Conservation (phyloP, 1,140 invertebrate species). For the Leptinotarsa undecemlineata region DNA sequence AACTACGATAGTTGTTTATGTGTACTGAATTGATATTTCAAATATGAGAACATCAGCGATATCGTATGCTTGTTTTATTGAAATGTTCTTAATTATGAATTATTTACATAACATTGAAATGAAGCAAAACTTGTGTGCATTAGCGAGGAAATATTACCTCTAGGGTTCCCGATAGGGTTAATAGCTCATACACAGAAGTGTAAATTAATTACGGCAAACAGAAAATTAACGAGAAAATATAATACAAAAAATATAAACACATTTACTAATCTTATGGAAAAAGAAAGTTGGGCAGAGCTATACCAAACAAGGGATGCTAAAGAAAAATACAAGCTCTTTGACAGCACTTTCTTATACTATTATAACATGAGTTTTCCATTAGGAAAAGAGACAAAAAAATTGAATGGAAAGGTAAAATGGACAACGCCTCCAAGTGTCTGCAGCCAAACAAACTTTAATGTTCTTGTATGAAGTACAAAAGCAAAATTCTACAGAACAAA, state of each 20-base stretch:
- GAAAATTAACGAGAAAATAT: neutral
- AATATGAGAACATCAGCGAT: too few relatives aligned
- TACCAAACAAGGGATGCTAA: too few relatives aligned
- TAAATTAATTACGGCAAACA: neutral
- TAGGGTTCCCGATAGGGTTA: neutral
- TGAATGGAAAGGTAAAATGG: neutral
- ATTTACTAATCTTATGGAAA: neutral
- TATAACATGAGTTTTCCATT: neutral
- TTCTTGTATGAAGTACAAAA: neutral
- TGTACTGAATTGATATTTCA: too few relatives aligned
- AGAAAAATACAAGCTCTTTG: too few relatives aligned
- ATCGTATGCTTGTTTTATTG: too few relatives aligned
- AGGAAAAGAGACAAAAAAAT: neutral
- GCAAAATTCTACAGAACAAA: neutral
- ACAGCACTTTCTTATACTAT: neutral
- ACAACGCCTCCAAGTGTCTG: neutral
- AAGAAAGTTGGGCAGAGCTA: neutral
- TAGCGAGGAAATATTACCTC: too few relatives aligned
- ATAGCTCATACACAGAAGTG: neutral
- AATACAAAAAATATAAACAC: neutral
- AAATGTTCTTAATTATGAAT: too few relatives aligned
- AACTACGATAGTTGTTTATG: too few relatives aligned
- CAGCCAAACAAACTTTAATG: neutral
- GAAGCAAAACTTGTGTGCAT: too few relatives aligned
- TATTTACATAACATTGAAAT: too few relatives aligned